Base-by-base conservation (phyloP, 2,888 invertebrate genomes). In the Seladonia tumulorum region DNA sequence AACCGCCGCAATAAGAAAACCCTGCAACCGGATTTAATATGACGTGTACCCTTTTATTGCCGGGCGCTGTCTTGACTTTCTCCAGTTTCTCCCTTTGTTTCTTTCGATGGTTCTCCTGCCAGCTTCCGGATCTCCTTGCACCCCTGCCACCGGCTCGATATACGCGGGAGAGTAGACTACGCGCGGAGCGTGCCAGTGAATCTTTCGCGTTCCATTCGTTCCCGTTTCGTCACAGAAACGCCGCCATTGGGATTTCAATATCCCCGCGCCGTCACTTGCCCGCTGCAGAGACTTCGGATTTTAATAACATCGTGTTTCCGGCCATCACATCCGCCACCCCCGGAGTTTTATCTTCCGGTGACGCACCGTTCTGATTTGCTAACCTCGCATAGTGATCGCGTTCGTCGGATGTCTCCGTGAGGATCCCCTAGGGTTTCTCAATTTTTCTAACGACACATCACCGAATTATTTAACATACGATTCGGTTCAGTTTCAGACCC, bases 1-100 rank as follows among this genome's bases (percentile, higher is more conserved):
- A 92, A 90, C 90, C 86, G 82, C 78, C 82, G 88, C 89, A 86
- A 91, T 92, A 92, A 92, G 92, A 92, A 91, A 92, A 80, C 89
- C 47, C 60, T 79, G 87, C 85, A 86, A 89, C 88, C 85, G 89
- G 91, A 90, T 92, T 92, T 93, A 92, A 92, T 92, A 93, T 92
- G 92, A 93, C 93, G 90, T 90, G 91, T 90, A 91, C 85, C 88
- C 85, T 89, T 90, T 92, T 93, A 92, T 91, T 92, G 92, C 90
- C 89, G 72, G 74, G 57, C 83, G 86, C 86, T 85, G 86, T 90
- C 86, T 87, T 81, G 78, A 78, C 82, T 88, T 86, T 79, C 80
- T 70, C 60, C 49, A 70, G 39, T 77, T 57, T 73, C 73, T 66
- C 49, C 49, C 49, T 57, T n/a, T 53, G 75, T 49, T 35, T 39